phyloP scores from a whole-genome alignment of 2,888 invertebrate species.

The Papilio demoleus region DNA sequence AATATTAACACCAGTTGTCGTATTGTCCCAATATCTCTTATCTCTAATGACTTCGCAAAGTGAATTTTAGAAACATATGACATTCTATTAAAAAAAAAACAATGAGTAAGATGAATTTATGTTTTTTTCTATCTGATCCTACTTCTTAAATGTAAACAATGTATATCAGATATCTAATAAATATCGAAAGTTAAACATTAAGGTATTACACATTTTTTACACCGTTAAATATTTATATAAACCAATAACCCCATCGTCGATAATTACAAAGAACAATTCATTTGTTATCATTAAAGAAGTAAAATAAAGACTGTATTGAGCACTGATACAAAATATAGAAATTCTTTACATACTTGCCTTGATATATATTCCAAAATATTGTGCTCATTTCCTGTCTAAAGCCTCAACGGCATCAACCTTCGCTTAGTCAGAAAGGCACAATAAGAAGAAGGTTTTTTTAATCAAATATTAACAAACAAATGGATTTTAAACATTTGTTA shows the following conservation, averaged over 20 bases:
- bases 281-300: background rate
- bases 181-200: background rate
- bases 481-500: background rate
- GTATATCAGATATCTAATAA: too few relatives aligned
- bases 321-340: background rate
- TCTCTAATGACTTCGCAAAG: too few relatives aligned
- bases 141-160: too few relatives aligned
- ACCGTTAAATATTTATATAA: background rate
- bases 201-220: background rate
- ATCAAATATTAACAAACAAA: background rate
- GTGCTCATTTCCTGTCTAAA: background rate
- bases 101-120: too few relatives aligned
- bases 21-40: too few relatives aligned
- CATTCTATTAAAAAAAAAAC: too few relatives aligned
- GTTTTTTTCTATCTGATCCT: too few relatives aligned
- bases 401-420: too few relatives aligned
- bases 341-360: background rate
- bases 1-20: too few relatives aligned
- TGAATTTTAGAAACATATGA: too few relatives aligned
- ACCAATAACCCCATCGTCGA: background rate
- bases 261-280: constrained; percentile 8
- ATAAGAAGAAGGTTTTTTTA: too few relatives aligned
- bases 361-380: background rate
- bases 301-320: constrained; percentile 16
- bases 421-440: too few relatives aligned